Percentiles rank a stretch among this genome's conserved stretches.
phyloP scores from a whole-genome alignment of 1,140 invertebrate genomes.

The Trypoxylus dichotomus region DNA sequence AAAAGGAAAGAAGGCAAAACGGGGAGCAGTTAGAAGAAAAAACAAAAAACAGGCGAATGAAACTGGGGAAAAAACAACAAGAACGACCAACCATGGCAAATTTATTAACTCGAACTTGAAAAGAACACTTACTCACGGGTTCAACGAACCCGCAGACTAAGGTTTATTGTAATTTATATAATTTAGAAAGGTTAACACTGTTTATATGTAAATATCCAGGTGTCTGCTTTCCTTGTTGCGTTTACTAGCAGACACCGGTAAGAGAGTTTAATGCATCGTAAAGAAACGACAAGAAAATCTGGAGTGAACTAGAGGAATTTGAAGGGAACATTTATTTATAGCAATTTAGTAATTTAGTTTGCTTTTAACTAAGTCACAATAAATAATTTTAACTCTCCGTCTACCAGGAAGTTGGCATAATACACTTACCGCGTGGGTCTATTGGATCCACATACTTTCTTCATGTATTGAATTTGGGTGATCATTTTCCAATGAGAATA shows the following conservation, averaged over 20 bases:
- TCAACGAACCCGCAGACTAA: background rate
- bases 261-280: background rate
- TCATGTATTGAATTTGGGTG: too few species aligned
- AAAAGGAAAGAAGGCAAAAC: background rate
- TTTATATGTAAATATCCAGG: background rate
- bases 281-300: background rate
- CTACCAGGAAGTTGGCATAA: too few species aligned
- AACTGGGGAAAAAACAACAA: background rate
- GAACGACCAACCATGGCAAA: background rate
- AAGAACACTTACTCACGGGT: background rate
- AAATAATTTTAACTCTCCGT: too few species aligned
- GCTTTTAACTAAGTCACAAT: too few species aligned
- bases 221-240: background rate
- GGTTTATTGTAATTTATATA: slow-evolving; percentile 20
- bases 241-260: background rate
- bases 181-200: slow-evolving; percentile 17
- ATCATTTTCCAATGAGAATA: too few species aligned
- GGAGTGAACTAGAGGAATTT: too few species aligned
- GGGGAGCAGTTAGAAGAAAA: background rate
- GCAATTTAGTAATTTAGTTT: too few species aligned
- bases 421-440: too few species aligned
- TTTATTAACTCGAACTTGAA: slow-evolving; percentile 9
- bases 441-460: too few species aligned
- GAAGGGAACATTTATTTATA: too few species aligned
- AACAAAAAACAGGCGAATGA: background rate